Percentiles rank a stretch among this genome's conserved stretches.
phyloP scores from a whole-genome alignment of 92 coral and sea anemone genomes.

The Phenganax subtilis region DNA sequence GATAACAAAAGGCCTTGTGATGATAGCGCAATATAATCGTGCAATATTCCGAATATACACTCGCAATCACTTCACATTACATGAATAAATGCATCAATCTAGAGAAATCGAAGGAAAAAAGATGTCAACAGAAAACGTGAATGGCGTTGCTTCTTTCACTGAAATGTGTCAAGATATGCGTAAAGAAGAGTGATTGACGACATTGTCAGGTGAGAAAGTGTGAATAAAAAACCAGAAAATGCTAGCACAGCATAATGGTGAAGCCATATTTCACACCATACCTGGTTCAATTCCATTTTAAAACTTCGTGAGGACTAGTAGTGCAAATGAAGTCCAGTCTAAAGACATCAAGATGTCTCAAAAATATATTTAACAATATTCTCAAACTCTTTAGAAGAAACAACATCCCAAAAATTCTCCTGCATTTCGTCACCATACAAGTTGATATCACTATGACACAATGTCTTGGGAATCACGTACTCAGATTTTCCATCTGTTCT shows the following conservation, averaged over 20 bases:
- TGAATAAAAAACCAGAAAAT: too few species aligned
- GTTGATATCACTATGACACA: background rate
- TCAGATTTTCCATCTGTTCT: background rate
- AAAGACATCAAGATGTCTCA: background rate
- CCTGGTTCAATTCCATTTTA: background rate
- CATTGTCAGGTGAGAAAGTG: too few species aligned
- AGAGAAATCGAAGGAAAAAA: background rate
- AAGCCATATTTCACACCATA: too few species aligned
- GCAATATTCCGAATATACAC: background rate
- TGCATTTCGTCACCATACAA: background rate
- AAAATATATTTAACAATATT: background rate
- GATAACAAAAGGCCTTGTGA: background rate
- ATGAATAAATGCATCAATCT: background rate
- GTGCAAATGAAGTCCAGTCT: too few species aligned
- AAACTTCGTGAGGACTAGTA: background rate
- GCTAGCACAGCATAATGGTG: too few species aligned
- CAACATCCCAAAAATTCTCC: conserved; percentile 31
- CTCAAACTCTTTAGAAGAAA: conserved; percentile 24
- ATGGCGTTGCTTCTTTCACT: too few species aligned
- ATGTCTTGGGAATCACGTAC: background rate
- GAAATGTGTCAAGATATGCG: too few species aligned
- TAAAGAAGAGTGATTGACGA: too few species aligned
- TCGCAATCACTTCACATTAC: background rate
- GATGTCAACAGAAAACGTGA: too few species aligned
- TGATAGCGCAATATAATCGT: background rate